phyloP scores from a whole-genome alignment of 30 jellyfish, hydroid and myxozoan genomes.

The Cassiopea xamachana region DNA sequence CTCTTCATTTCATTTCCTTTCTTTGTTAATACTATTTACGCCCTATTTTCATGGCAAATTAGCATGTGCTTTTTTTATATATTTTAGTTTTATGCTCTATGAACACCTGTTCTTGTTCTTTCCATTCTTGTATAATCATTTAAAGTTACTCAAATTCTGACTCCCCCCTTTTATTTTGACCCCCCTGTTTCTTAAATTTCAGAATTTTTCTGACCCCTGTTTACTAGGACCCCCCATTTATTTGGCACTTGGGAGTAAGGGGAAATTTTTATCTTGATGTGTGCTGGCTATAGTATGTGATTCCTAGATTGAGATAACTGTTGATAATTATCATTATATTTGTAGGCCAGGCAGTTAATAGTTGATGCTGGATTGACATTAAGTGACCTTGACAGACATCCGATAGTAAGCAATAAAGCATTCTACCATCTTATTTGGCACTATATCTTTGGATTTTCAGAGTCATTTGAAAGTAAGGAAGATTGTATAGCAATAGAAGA shows the following conservation, averaged over 20 bases:
- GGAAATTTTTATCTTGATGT: neutral
- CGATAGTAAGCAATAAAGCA: slow-evolving; percentile 44
- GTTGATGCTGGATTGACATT: slow-evolving; percentile 80
- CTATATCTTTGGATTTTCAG: neutral
- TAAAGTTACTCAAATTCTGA: neutral
- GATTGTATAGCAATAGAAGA: too few species aligned
- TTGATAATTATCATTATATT: neutral
- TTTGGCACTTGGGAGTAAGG: neutral
- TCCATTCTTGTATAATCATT: too few species aligned
- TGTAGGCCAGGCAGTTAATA: slow-evolving; percentile 91
- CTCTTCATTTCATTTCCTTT: too few species aligned
- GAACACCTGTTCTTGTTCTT: too few species aligned
- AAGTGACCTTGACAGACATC: slow-evolving; percentile 87
- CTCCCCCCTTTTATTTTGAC: neutral
- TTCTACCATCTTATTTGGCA: neutral
- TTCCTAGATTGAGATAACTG: neutral
- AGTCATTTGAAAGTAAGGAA: too few species aligned
- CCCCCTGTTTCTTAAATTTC: neutral
- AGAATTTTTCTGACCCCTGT: neutral
- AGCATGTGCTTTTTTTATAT: too few species aligned
- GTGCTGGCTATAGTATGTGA: neutral
- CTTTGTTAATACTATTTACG: too few species aligned
- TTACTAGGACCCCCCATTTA: neutral
- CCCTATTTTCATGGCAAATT: too few species aligned
- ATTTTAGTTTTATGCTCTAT: too few species aligned